Evolutionary conservation across 2,888 invertebrate genomes (phyloP), one percentile per base, ranked within the genome.

Genomic region (Diaprepes abbreviatus): DNA sequence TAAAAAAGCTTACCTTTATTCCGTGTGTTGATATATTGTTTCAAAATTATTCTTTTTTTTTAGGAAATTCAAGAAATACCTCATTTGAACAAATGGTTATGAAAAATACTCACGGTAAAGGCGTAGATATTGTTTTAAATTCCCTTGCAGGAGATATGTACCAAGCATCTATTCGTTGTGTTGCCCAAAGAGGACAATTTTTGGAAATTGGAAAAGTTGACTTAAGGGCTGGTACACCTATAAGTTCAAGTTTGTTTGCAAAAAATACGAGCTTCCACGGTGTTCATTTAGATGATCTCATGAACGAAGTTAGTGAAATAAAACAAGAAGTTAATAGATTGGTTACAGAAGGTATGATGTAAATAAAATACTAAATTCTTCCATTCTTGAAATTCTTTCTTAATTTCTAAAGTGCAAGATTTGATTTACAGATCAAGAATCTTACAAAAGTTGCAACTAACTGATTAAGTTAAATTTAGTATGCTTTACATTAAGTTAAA

Each of bases 101-200:
- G 82, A 87, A 87, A 45, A 89, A 91, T 79, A 97, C 97, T 0
- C 85, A 88, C 73, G 97, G 97, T 31, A 89, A 89, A 76, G 97
- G 97, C 68, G 97, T 98, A 3, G 94, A 98, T 84, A 85, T 97
- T 65, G 93, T 98, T 9, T 85, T 95, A 7, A 98, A 98, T 83
- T 96, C 96, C 0, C 85, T 98, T 57, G 90, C 96, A 0, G 96
- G 94, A 78, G 96, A 97, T 45, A 96, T 96, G 82, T 86, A 97
- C 1, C 87, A 89, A 79, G 92, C 90, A 0, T 90, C 90, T 0
- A 80, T 90, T 0, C 85, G 89, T 1, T 91, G 91, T 74, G 80
- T 91, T 5, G 88, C 86, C 0, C 71, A 75, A 1, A 83, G 86
- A 0, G 90, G 95, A 4, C 86, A 91, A 68, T 95, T 95, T 83